These are phyloP conservation scores for Cheirogaleus major DNA, from an alignment of 2,797 vertebrate species.

Conservation along the genomic window DNA sequence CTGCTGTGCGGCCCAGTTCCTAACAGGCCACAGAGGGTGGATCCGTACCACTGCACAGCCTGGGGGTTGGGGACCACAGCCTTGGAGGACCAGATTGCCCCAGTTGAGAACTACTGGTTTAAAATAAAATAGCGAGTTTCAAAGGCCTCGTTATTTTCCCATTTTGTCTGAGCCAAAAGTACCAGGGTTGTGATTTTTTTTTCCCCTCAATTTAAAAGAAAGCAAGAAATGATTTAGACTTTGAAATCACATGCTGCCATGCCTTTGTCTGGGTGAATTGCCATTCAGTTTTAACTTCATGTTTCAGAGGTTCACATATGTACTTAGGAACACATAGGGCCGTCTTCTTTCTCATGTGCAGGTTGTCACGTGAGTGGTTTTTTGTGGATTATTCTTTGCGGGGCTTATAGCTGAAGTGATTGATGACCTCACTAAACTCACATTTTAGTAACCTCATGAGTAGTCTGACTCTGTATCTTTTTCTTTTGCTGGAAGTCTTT, in stretches of 20 bases:
- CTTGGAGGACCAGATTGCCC: background rate
- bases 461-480: background rate
- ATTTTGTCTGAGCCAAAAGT: background rate
- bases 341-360: background rate
- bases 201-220: background rate
- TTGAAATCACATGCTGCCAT: background rate
- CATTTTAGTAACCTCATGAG: constrained; percentile 1
- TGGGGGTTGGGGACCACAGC: too few species aligned
- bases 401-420: background rate
- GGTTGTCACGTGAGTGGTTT: background rate
- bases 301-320: background rate
- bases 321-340: background rate
- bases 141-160: background rate
- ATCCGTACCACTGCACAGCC: too few species aligned
- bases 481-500: background rate
- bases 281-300: background rate
- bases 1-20: too few species aligned
- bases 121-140: background rate
- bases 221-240: background rate
- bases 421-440: background rate
- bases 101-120: background rate
- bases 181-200: background rate
- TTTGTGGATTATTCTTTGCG: background rate
- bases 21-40: too few species aligned
- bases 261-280: background rate